These are phyloP conservation scores for Galeopsomyia nigrocyanea DNA, from an alignment of 2,888 invertebrate species.

Conservation along the genomic window DNA sequence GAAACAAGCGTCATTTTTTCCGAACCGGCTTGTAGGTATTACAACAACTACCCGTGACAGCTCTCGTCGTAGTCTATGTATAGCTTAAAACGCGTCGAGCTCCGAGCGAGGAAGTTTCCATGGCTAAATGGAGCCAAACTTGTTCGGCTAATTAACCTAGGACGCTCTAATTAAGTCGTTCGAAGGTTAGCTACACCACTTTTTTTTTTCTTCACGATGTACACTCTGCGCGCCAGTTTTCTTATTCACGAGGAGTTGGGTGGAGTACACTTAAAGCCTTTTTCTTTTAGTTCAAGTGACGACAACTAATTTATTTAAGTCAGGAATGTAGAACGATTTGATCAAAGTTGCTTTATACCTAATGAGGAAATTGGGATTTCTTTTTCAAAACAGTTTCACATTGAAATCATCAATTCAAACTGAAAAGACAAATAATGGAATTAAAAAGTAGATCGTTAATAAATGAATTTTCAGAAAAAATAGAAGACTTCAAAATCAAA, in stretches of 20 bases:
- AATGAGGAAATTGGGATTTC: too few relatives aligned
- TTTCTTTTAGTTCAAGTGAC: background rate
- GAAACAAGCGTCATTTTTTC: slow-evolving; percentile 11
- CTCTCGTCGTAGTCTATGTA: too few relatives aligned
- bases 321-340: too few relatives aligned
- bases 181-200: slow-evolving; percentile 26
- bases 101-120: slow-evolving; percentile 9
- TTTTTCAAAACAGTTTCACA: too few relatives aligned
- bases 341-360: too few relatives aligned
- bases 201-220: background rate
- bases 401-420: too few relatives aligned
- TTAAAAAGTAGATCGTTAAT: too few relatives aligned
- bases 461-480: too few relatives aligned
- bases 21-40: background rate
- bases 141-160: slow-evolving; percentile 31
- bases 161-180: slow-evolving; percentile 19
- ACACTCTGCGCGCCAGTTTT: background rate
- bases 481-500: too few relatives aligned
- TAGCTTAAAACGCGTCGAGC: background rate
- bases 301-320: background rate
- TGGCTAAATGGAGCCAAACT: slow-evolving; percentile 11
- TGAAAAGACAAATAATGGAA: too few relatives aligned
- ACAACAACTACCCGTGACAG: background rate
- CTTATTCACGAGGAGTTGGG: background rate
- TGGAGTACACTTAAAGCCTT: too few relatives aligned